Evolutionary conservation across 2,888 invertebrate genomes (phyloP).

Genomic region (Habroteleia sp.): DNA sequence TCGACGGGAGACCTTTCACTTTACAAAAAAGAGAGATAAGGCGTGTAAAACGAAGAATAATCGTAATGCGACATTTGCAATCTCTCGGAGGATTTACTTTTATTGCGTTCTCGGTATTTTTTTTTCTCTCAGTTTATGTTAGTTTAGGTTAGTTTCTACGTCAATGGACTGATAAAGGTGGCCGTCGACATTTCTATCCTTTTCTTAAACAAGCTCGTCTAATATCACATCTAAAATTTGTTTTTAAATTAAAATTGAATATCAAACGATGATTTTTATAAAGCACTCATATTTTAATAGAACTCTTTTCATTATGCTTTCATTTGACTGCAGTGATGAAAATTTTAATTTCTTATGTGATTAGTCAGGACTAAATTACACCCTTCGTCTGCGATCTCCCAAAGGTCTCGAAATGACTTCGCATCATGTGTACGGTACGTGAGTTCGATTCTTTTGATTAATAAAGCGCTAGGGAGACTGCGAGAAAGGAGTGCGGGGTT

Average conservation of each 20-base stretch:
- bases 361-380: slow-evolving; percentile 4
- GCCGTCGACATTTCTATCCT: slow-evolving; percentile 28
- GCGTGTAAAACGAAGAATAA: slow-evolving; percentile 36
- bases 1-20: slow-evolving; percentile 42
- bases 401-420: slow-evolving; percentile 30
- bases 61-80: slow-evolving; percentile 52
- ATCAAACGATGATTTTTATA: no score
- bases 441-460: slow-evolving; percentile 55
- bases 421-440: slow-evolving; percentile 39
- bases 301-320: background rate
- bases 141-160: slow-evolving; percentile 12
- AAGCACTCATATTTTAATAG: no score
- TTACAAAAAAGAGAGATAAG: slow-evolving; percentile 33
- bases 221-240: no score
- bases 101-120: slow-evolving; percentile 11
- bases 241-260: no score
- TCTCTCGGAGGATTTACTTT: slow-evolving; percentile 48
- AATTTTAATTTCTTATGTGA: slow-evolving; percentile 25
- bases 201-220: no score
- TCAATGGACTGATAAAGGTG: slow-evolving; percentile 25
- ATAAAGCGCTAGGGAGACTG: slow-evolving; percentile 36
- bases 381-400: slow-evolving; percentile 12
- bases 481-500: slow-evolving; percentile 29
- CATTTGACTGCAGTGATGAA: background rate
- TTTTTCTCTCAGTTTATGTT: slow-evolving; percentile 31